Percentiles rank a stretch among this genome's conserved stretches.
These are phyloP conservation scores for Anoncus sp. DNA, from an alignment of 2,888 invertebrate species.

Conservation along the genomic window DNA sequence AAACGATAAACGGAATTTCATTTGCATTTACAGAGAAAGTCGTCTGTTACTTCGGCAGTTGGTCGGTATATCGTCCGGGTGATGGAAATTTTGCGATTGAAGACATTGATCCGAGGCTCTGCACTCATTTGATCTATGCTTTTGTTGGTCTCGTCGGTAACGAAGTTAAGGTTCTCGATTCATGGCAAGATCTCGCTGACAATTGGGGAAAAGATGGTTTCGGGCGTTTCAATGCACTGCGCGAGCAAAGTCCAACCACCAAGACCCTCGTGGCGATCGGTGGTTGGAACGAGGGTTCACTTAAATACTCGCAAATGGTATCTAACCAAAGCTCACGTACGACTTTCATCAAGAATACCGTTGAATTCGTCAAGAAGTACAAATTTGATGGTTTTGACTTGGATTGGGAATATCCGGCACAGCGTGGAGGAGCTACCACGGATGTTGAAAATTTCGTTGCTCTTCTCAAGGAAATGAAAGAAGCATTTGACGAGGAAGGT, in stretches of 20 bases:
- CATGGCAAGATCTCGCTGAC: conserved; percentile 87
- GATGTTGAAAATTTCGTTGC: conserved; percentile 84
- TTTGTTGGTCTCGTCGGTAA: conserved; percentile 88
- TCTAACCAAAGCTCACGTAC: conserved; percentile 81
- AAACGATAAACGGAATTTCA: background rate
- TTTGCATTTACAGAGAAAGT: conserved; percentile 85
- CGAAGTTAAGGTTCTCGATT: conserved; percentile 85
- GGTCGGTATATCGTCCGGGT: conserved; percentile 89
- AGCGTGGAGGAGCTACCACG: conserved; percentile 83
- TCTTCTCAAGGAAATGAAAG: conserved; percentile 85
- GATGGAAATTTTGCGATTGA: conserved; percentile 88
- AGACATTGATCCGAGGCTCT: conserved; percentile 87
- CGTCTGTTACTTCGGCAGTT: conserved; percentile 91
- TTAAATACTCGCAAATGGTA: conserved; percentile 86
- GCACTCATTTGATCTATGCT: conserved; percentile 90
- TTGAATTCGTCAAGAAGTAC: conserved; percentile 84
- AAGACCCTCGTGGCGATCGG: conserved; percentile 88
- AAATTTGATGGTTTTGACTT: conserved; percentile 89
- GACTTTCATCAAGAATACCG: conserved; percentile 85
- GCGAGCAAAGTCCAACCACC: conserved; percentile 83
- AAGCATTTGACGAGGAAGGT: conserved; percentile 85
- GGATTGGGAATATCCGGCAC: conserved; percentile 89
- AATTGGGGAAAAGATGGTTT: conserved; percentile 83
- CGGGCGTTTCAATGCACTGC: conserved; percentile 85
- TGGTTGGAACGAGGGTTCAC: conserved; percentile 88